Conservation (phyloP, 2,797 vertebrate species). For the Melanotaenia nigrans region DNA sequence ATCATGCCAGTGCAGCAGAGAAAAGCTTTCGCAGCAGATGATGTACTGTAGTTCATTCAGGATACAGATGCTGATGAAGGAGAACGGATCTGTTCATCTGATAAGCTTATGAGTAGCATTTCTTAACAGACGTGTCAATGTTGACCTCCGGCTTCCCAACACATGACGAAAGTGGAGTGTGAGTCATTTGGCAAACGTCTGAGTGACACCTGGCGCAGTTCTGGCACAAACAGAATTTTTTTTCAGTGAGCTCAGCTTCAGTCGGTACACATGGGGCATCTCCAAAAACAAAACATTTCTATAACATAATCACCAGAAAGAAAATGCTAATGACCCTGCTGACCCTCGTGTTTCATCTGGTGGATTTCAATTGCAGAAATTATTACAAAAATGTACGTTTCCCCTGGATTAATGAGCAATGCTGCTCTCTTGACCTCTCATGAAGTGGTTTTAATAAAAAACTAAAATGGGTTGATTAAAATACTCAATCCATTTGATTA, state of each 20-base stretch:
- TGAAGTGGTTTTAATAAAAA: neutral
- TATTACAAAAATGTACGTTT: neutral
- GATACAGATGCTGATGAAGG: conserved; percentile 46
- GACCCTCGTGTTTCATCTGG: neutral
- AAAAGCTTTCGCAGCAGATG: conserved; percentile 33
- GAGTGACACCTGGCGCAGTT: conserved; percentile 50
- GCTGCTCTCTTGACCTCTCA: neutral
- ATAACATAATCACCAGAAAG: no score
- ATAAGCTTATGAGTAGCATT: conserved; percentile 38
- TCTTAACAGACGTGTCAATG: conserved; percentile 39
- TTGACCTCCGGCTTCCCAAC: conserved; percentile 56
- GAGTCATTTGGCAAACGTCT: conserved; percentile 55
- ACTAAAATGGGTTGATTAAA: no score
- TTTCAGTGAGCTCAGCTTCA: neutral
- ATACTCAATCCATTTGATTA: neutral
- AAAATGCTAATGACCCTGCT: no score
- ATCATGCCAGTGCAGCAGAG: conserved; percentile 22
- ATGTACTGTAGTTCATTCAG: conserved; percentile 10
- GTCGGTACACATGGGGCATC: neutral
- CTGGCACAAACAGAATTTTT: conserved; percentile 23
- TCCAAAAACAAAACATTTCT: neutral
- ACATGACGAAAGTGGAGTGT: conserved; percentile 39
- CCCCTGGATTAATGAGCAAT: neutral
- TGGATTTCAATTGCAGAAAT: neutral
- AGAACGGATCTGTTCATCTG: conserved; percentile 32